Evolutionary conservation across 2,888 invertebrate genomes (phyloP), one percentile per base, ranked within the genome.

Genomic region (Diaphora mendica): DNA sequence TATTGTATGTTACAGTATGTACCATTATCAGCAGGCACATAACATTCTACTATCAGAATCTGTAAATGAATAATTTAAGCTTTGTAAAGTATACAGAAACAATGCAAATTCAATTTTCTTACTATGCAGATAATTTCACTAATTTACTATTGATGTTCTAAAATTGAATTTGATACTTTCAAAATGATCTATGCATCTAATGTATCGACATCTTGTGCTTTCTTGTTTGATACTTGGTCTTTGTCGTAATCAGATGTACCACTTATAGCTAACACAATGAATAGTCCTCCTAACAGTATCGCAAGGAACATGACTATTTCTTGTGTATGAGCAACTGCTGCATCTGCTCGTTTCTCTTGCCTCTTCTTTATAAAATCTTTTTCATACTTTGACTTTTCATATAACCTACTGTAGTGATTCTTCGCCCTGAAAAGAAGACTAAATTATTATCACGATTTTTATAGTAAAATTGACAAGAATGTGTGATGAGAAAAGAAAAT

Each of bases 331-430:
- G 89, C 71, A 9, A 83, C 15, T 0, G 42, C 26, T 0, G 71
- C 55, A 30, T 89, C 87, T 2, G 55, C 26, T 70, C 75, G 75
- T 74, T 90, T 92, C 8, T 62, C 66, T 39, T 65, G 78, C 75
- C 82, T 86, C 71, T 84, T 87, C 75, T 70, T 88, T 3, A 91
- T 13, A 42, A 88, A 84, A 39, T 91, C 89, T 79, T 85, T 94
- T 3, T 93, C 90, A 70, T 88, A 82, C 77, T 90, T 83, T 33
- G 88, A 48, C 77, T 91, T 92, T 74, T 91, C 83, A 72, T 95
- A 91, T 77, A 94, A 78, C 59, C 86, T 76, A 1, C 94, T 94
- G 85, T 97, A 97, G 83, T 97, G 97, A 51, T 91, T 87, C 77
- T 91, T 93, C 0, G 96, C 92, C 96, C 96, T 95, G 86, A 59